Percentiles rank a stretch among this genome's conserved stretches.
Evolutionary conservation across 2,888 invertebrate species (phyloP).

Genomic region (Tetheella fluctuosa): DNA sequence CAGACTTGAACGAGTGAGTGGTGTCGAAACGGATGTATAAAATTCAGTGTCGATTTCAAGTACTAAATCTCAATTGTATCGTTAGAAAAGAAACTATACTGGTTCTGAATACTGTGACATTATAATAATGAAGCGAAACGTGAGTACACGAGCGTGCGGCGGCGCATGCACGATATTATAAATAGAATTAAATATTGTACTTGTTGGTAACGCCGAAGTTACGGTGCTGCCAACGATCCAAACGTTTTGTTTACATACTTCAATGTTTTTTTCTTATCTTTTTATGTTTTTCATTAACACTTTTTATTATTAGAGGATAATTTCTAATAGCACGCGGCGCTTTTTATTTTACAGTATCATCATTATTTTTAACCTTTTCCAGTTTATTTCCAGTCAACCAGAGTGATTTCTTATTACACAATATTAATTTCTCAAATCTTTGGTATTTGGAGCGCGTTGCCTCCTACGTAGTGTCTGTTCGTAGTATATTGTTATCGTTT

Average conservation of each 20-base stretch:
- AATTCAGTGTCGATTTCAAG: slow-evolving; percentile 50
- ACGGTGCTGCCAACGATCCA: slow-evolving; percentile 54
- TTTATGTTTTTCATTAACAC: slow-evolving; percentile 16
- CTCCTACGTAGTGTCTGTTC: slow-evolving; percentile 54
- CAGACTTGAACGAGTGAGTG: slow-evolving; percentile 64
- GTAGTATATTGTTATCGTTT: slow-evolving; percentile 58
- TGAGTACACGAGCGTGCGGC: slow-evolving; percentile 59
- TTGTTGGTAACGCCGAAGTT: slow-evolving; percentile 52
- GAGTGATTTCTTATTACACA: slow-evolving; percentile 31
- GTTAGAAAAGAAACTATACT: slow-evolving; percentile 24
- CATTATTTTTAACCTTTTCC: neutral
- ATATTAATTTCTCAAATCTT: slow-evolving; percentile 23
- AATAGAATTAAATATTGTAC: slow-evolving; percentile 45
- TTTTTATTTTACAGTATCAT: neutral
- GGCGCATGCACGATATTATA: slow-evolving; percentile 40
- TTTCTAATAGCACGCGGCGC: neutral
- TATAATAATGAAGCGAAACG: slow-evolving; percentile 77
- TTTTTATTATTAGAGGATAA: neutral
- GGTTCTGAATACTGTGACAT: slow-evolving; percentile 41
- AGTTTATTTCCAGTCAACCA: neutral
- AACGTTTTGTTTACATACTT: slow-evolving; percentile 64
- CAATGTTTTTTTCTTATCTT: slow-evolving; percentile 30
- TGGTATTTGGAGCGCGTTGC: slow-evolving; percentile 54
- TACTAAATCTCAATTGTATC: slow-evolving; percentile 30
- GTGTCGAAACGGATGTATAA: slow-evolving; percentile 60